These are phyloP conservation scores for Jacana jacana DNA, from an alignment of 2,113 vertebrate species.

Conservation along the genomic window DNA sequence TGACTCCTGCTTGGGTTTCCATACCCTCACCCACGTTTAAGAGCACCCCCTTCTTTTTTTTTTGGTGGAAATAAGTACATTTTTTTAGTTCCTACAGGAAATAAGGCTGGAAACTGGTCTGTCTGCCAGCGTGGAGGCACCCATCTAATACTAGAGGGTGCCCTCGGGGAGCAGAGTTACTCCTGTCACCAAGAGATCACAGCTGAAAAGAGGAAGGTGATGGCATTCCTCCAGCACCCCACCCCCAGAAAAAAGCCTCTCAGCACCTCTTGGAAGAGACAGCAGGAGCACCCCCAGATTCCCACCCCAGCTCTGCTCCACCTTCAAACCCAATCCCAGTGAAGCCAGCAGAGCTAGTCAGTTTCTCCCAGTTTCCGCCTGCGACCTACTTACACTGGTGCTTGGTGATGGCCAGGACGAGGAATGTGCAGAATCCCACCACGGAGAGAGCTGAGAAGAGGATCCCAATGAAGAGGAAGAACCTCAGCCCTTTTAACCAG, in stretches of 20 bases:
- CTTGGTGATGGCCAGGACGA: conserved; percentile 80
- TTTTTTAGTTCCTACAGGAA: neutral
- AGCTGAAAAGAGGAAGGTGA: fast-evolving
- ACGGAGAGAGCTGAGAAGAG: conserved; percentile 82
- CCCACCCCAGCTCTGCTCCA: neutral
- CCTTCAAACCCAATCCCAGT: neutral
- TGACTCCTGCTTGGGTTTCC: neutral
- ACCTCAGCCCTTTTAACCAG: conserved; percentile 92
- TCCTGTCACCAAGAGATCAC: neutral
- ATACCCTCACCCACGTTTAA: neutral
- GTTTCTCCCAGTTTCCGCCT: neutral
- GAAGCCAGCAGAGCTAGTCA: fast-evolving
- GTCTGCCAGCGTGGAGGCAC: neutral
- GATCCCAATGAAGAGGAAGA: conserved; percentile 85
- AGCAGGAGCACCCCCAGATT: neutral
- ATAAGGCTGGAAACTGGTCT: fast-evolving
- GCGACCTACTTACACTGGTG: conserved; percentile 83
- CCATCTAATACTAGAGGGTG: neutral
- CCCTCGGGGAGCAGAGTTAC: neutral
- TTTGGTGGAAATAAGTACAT: neutral
- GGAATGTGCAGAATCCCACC: conserved; percentile 84
- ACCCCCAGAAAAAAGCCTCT: neutral
- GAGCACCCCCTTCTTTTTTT: neutral
- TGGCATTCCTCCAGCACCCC: neutral
- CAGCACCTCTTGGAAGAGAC: neutral